Conservation (phyloP, 2,113 vertebrate genomes). For the Callocephalon fimbriatum region DNA sequence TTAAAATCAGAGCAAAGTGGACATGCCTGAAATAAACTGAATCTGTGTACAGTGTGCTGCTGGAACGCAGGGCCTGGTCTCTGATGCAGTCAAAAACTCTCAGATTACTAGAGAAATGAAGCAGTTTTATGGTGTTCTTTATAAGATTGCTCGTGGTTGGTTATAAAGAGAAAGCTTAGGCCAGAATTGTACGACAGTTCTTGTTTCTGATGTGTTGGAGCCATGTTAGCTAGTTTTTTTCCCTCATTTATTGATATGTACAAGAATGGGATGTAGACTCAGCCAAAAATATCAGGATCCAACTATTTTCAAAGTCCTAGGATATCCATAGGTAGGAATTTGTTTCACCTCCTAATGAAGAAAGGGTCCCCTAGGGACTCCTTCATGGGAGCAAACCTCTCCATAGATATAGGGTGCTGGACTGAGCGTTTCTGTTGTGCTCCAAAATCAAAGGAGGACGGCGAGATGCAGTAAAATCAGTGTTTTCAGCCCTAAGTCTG, state of each 20-base stretch:
- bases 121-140: neutral
- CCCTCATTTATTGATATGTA: neutral
- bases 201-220: neutral
- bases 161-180: neutral
- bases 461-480: neutral
- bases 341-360: neutral
- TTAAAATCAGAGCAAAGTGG: neutral
- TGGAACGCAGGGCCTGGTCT: constrained; percentile 21
- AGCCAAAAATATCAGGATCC: neutral
- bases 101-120: neutral
- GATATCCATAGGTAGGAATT: neutral
- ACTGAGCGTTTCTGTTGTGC: neutral
- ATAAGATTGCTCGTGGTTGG: neutral
- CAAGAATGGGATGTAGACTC: neutral
- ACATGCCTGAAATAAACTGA: constrained; percentile 23
- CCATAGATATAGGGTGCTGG: neutral
- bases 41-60: neutral
- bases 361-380: neutral
- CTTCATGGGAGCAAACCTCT: neutral
- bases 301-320: neutral
- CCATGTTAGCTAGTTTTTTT: neutral
- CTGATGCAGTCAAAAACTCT: constrained; percentile 38
- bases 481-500: neutral
- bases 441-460: neutral
- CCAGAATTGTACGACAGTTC: neutral